Base-by-base conservation (phyloP, 2,888 invertebrate species). In the Thymelicus sylvestris region DNA sequence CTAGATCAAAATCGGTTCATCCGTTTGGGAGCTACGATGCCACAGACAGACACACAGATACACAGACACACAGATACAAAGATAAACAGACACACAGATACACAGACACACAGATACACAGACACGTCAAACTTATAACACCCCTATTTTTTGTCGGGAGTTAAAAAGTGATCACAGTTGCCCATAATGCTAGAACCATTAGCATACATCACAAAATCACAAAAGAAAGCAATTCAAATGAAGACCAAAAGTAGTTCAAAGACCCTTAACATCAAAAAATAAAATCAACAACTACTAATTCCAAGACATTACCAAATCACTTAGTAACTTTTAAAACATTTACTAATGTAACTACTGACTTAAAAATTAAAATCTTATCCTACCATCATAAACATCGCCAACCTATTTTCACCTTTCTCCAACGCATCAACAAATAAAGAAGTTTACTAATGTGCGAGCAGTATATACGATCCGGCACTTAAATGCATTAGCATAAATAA, bases 401-500 rank as follows among this genome's bases (percentile, higher is more conserved):
- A 66, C 48, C 63, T 63, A 67, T 64, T 67, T 47, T 57, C 52
- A 59, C 64, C 63, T 69, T 64, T 64, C 69, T 64, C 69, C 48
- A 15, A 8, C 38, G 57, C 57, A 24, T 64, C 55, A 60, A 41
- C 64, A 69, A 63, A 65, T 60, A 70, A 65, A 69, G 48, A 12
- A 47, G 47, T 59, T 38, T 57, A 44, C 12, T 19, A 50, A 44
- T 13, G 39, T 57, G 39, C 64, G 64, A 41, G 39, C 39, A 38
- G n/a, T 24, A 39, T 41, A 10, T 65, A 50, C 48, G 24, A 44
- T 60, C 59, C 52, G 62, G 39, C 44, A 67, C 63, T 67, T 65
- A 70, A 44, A 31, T 50, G 50, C 63, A 74, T 76, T 76, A 74
- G 73, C 76, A 75, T 78, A 76, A 69, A 74, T 74, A 76, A 78